Base-by-base conservation (phyloP, 2,113 vertebrate genomes). In the Misgurnus anguillicaudatus region DNA sequence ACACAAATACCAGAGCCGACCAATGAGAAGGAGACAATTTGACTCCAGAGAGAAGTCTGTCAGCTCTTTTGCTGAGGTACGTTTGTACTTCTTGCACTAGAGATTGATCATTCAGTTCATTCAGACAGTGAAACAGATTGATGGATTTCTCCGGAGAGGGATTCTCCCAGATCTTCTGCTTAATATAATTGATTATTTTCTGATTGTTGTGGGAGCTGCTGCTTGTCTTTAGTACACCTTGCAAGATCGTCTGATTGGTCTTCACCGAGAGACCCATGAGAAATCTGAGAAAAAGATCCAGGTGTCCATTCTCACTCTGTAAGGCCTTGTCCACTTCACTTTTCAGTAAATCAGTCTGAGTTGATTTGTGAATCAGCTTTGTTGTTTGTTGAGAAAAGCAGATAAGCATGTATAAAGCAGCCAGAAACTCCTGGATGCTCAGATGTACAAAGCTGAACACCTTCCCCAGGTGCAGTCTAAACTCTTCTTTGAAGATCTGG, bases 181-280 rank as follows among this genome's bases (percentile, higher is more conserved):
- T 31, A 31, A 31, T 31, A 31, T 31, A 31, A 31, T 31, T 24
- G 9, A 51, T 19, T 24, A 24, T 31, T 48, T 69, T 0, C n/a
- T 68, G 9, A 19, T 21, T 68, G 9, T 1, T 68, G 65, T 47
- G n/a, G 0, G 39, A 13, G n/a, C 9, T 48, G 9, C 1, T 31
- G 45, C 42, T 9, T 68, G 66, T 48, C 13, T 42, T 42, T 1
- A 69, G 19, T 31, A 69, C 9, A 11, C 67, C 8, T 69, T 7
- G 42, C 11, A 69, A 31, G 21, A 48, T 19, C 48, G n/a, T 24
- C 41, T 69, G 45, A 51, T 24, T 69, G 19, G 45, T 36, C 45
- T 69, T 45, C 19, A 51, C 11, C 6, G 67, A 69, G 21, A 69
- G 67, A 42, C 67, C 67, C 67, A 69, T 42, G 16, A 69, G 67